Conservation (phyloP, 2,797 vertebrate species). For the Protosalanx chinensis region DNA sequence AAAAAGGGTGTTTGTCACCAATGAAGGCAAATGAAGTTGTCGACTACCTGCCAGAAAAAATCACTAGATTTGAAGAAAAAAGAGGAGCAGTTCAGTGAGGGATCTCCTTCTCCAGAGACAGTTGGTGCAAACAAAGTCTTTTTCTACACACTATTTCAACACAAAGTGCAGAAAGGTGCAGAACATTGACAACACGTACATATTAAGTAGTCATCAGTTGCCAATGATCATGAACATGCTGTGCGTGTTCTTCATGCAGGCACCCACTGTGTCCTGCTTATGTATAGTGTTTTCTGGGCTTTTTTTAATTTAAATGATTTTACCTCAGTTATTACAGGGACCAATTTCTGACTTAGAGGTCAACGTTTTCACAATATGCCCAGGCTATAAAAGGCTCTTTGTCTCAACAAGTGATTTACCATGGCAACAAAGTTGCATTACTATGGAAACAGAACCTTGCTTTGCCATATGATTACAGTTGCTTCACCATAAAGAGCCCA, state of each 20-base stretch:
- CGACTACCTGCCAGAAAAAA: too few relatives aligned
- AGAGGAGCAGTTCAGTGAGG: too few relatives aligned
- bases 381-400: constrained; percentile 47
- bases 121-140: too few relatives aligned
- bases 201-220: too few relatives aligned
- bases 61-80: too few relatives aligned
- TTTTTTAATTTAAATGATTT: not conserved
- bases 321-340: not conserved
- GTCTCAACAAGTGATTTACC: constrained; percentile 42
- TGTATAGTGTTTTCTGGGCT: not conserved
- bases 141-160: too few relatives aligned
- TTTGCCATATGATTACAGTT: constrained; percentile 33
- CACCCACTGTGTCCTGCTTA: not conserved
- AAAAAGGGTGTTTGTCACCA: too few relatives aligned
- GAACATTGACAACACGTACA: too few relatives aligned
- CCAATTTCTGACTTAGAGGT: constrained; percentile 18
- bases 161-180: too few relatives aligned
- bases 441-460: constrained; percentile 67
- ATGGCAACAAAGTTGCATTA: constrained; percentile 69
- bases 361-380: constrained; percentile 23
- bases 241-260: not conserved
- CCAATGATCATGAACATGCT: not conserved
- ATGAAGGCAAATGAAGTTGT: too few relatives aligned
- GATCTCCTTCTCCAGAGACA: too few relatives aligned
- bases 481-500: not conserved